phyloP scores from a whole-genome alignment of 2,113 vertebrate species.

The Alaudala cheleensis region DNA sequence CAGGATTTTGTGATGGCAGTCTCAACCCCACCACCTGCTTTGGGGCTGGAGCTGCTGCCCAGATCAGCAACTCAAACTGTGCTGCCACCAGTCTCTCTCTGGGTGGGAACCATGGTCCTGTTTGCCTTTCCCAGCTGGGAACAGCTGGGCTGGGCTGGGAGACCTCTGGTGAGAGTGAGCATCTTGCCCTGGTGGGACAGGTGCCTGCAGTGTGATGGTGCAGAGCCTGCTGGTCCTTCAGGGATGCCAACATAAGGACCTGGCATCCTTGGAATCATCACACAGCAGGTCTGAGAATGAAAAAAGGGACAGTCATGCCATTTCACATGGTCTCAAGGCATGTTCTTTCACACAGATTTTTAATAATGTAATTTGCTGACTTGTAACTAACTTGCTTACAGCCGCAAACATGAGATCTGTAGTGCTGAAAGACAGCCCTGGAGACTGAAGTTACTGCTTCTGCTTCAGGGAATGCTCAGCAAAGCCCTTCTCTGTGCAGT shows the following conservation, averaged over 20 bases:
- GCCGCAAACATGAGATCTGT: not conserved
- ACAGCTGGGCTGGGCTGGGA: not conserved
- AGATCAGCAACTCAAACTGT: not conserved
- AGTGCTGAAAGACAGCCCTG: not conserved
- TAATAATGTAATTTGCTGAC: not conserved
- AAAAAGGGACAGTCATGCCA: not conserved
- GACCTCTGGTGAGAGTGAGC: not conserved
- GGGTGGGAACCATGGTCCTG: not conserved
- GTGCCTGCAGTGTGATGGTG: accelerated
- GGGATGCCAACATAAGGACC: not conserved
- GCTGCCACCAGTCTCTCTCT: accelerated
- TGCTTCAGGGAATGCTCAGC: not conserved
- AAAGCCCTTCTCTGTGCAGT: accelerated
- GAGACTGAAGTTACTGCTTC: not conserved
- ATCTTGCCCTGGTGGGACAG: not conserved
- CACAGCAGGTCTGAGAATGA: not conserved
- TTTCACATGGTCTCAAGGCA: not conserved
- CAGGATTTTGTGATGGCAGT: not conserved
- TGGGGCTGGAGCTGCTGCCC: not conserved
- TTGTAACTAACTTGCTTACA: not conserved
- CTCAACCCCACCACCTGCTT: accelerated
- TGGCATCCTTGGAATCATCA: not conserved
- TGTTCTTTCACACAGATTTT: not conserved
- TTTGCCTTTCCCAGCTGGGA: not conserved
- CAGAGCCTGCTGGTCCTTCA: not conserved